These are phyloP conservation scores for Ichneumoninae sp. DNA, from an alignment of 2,888 invertebrate genomes.

Conservation along the genomic window DNA sequence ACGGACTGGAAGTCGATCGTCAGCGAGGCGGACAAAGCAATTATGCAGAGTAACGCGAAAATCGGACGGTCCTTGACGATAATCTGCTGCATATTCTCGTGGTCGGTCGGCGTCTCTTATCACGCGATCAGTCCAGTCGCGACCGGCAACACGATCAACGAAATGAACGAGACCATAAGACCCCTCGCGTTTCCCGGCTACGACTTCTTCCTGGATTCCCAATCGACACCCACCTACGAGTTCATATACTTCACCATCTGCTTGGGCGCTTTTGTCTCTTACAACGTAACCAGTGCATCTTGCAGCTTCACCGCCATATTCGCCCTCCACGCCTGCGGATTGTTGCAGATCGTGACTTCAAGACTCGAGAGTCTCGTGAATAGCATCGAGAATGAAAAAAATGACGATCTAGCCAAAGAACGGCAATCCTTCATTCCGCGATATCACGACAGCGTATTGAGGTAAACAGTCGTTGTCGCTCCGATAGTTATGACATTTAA, in stretches of 20 bases:
- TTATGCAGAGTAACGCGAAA: constrained; percentile 61
- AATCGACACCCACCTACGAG: constrained; percentile 70
- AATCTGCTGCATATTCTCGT: constrained; percentile 69
- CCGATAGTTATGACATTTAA: background rate
- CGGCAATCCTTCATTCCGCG: constrained; percentile 27
- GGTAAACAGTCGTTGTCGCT: background rate
- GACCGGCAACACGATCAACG: constrained; percentile 42
- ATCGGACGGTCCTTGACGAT: constrained; percentile 56
- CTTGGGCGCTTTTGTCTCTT: constrained; percentile 59
- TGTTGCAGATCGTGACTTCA: constrained; percentile 68
- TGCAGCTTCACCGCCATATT: constrained; percentile 71
- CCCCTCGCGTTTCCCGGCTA: constrained; percentile 75
- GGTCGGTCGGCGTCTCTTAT: constrained; percentile 60
- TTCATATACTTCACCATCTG: constrained; percentile 69
- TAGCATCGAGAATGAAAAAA: background rate
- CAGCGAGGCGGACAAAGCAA: constrained; percentile 23
- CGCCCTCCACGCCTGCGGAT: constrained; percentile 73
- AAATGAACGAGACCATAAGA: constrained; percentile 70
- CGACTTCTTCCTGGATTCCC: constrained; percentile 67
- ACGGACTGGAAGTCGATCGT: constrained; percentile 67
- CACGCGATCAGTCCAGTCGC: constrained; percentile 57
- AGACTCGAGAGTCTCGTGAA: constrained; percentile 66
- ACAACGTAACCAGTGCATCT: constrained; percentile 59
- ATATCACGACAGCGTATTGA: constrained; percentile 8
- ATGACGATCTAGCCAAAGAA: background rate